Evolutionary conservation across 2,888 invertebrate species (phyloP).

Genomic region (Beris morrisii): DNA sequence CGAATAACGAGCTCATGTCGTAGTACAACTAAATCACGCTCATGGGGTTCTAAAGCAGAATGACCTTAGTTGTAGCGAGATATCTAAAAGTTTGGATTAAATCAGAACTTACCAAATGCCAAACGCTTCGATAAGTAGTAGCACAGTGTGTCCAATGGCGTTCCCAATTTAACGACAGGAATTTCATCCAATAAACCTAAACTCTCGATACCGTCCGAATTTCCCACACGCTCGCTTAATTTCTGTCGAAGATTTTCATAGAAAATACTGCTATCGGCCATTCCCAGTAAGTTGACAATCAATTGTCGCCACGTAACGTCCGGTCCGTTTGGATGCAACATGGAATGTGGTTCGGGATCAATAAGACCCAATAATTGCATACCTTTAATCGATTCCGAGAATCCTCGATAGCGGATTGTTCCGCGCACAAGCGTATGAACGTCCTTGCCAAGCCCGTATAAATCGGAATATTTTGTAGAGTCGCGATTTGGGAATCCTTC

Average conservation of each 20-base stretch:
- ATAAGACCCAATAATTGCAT: constrained; percentile 87
- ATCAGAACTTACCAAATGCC: constrained; percentile 64
- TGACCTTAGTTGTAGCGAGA: constrained; percentile 14
- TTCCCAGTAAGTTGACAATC: constrained; percentile 81
- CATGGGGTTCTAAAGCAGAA: constrained; percentile 62
- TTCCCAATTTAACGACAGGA: constrained; percentile 76
- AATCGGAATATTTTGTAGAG: constrained; percentile 82
- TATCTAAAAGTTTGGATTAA: background rate
- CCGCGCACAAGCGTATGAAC: constrained; percentile 90
- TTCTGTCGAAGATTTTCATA: constrained; percentile 88
- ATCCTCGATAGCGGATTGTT: constrained; percentile 90
- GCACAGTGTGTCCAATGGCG: constrained; percentile 92
- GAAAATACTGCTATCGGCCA: constrained; percentile 84
- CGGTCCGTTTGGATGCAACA: constrained; percentile 93
- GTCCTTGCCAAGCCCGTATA: constrained; percentile 83
- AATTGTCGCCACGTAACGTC: constrained; percentile 94
- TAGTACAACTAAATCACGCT: constrained; percentile 91
- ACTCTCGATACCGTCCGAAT: constrained; percentile 77
- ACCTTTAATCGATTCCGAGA: constrained; percentile 83
- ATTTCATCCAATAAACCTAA: constrained; percentile 86
- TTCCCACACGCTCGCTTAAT: constrained; percentile 77
- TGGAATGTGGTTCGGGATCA: constrained; percentile 81
- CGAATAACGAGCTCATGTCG: constrained; percentile 90
- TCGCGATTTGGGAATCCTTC: constrained; percentile 98
- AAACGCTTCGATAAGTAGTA: constrained; percentile 83